Conservation (phyloP, 1,140 invertebrate genomes). For the Catajapyx aquilonaris region DNA sequence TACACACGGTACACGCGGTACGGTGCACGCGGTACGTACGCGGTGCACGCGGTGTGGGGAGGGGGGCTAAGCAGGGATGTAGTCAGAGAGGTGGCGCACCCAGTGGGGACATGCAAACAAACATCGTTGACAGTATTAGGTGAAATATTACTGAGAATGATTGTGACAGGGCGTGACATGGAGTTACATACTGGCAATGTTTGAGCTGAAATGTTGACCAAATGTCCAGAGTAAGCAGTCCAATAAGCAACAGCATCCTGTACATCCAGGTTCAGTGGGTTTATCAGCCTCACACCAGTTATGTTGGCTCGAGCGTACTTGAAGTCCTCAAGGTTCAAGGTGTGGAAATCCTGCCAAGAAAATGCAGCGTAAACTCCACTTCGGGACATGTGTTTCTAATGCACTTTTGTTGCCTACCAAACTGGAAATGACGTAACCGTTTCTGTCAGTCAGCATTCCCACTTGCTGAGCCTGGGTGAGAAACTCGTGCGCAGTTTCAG, state of each 20-base stretch:
- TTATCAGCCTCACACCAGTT: constrained; percentile 48
- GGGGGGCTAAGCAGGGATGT: too few relatives aligned
- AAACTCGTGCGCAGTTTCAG: not conserved
- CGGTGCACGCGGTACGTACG: too few relatives aligned
- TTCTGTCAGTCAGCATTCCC: not conserved
- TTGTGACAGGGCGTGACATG: too few relatives aligned
- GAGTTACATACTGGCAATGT: too few relatives aligned
- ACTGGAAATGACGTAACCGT: not conserved
- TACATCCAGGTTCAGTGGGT: constrained; percentile 32
- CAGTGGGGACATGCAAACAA: too few relatives aligned
- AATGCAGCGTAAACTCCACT: not conserved
- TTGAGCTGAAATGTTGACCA: too few relatives aligned
- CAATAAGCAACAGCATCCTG: constrained; percentile 22
- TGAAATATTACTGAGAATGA: too few relatives aligned
- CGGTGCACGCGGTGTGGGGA: too few relatives aligned
- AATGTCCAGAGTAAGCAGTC: too few relatives aligned
- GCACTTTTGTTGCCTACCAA: not conserved
- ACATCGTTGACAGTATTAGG: too few relatives aligned
- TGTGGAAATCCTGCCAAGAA: constrained; percentile 42
- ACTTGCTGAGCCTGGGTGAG: not conserved
- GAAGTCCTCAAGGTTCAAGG: constrained; percentile 53
- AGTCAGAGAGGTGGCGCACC: too few relatives aligned
- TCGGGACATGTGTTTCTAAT: not conserved
- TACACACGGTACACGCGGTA: too few relatives aligned
- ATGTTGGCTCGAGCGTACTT: constrained; percentile 72